phyloP scores from a whole-genome alignment of 2,797 vertebrate genomes.

The Pangasius larnaudii region DNA sequence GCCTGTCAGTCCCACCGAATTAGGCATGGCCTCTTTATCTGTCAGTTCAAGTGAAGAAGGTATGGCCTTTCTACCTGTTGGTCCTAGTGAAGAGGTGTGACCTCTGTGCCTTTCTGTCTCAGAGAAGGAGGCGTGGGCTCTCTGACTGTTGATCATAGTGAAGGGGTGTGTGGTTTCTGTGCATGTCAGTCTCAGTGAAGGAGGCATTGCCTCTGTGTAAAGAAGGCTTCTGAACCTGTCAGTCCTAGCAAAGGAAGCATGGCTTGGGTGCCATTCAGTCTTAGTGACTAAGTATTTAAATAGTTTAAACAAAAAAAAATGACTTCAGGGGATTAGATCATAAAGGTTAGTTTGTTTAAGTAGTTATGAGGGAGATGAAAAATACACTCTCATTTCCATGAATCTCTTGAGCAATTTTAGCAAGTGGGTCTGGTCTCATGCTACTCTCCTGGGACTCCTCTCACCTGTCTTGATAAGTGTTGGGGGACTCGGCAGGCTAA shows the following conservation, averaged over 20 bases:
- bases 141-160: background rate
- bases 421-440: background rate
- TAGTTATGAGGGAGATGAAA: background rate
- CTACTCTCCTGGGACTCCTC: background rate
- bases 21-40: background rate
- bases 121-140: background rate
- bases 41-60: background rate
- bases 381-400: background rate
- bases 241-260: background rate
- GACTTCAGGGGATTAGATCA: background rate
- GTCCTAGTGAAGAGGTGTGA: background rate
- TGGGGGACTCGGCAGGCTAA: conserved; percentile 65
- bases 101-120: too few species aligned
- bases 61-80: background rate
- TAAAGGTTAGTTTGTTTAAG: background rate
- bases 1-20: background rate
- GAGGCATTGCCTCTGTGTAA: background rate
- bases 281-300: background rate
- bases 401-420: background rate
- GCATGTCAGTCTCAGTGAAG: background rate
- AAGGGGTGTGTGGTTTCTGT: background rate
- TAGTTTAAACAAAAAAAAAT: background rate
- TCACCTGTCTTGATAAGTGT: conserved; percentile 74
- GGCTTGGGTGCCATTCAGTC: background rate
- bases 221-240: background rate